Evolutionary conservation across 2,888 invertebrate species (phyloP).

Genomic region (Pasiphila rectangulata): DNA sequence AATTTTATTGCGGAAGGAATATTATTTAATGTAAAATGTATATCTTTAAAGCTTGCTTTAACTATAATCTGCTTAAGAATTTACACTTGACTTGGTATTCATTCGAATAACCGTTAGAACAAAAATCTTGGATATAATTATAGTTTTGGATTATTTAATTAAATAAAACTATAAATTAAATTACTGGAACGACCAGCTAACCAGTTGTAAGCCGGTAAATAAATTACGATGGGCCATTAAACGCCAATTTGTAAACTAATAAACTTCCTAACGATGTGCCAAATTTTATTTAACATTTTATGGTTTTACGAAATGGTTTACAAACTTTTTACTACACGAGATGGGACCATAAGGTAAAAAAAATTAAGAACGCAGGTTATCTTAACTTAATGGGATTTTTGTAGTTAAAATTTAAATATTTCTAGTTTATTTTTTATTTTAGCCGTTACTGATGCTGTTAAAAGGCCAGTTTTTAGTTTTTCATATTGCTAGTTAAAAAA

Average conservation of each 20-base stretch:
- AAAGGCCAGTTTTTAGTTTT: too few species aligned
- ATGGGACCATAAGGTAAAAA: too few species aligned
- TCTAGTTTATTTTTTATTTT: too few species aligned
- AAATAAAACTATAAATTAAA: conserved; percentile 12
- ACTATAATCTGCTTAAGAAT: too few species aligned
- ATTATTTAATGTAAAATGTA: background rate
- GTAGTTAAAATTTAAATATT: too few species aligned
- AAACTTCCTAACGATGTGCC: conserved; percentile 32
- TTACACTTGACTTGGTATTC: too few species aligned
- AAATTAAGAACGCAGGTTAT: too few species aligned
- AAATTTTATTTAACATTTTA: conserved; percentile 29
- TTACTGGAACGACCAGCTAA: conserved; percentile 23
- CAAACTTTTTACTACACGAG: conserved; percentile 12
- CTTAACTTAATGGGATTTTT: too few species aligned
- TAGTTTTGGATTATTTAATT: background rate
- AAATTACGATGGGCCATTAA: conserved; percentile 32
- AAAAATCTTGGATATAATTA: too few species aligned
- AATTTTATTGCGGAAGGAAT: conserved; percentile 8
- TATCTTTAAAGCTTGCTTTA: background rate
- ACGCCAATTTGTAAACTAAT: conserved; percentile 35
- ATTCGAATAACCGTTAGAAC: too few species aligned
- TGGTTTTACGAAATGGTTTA: conserved; percentile 18
- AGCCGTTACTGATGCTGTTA: too few species aligned
- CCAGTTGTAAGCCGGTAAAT: conserved; percentile 23
- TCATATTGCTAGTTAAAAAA: too few species aligned